phyloP scores from a whole-genome alignment of 2,888 invertebrate species.

The Agapostemon virescens region DNA sequence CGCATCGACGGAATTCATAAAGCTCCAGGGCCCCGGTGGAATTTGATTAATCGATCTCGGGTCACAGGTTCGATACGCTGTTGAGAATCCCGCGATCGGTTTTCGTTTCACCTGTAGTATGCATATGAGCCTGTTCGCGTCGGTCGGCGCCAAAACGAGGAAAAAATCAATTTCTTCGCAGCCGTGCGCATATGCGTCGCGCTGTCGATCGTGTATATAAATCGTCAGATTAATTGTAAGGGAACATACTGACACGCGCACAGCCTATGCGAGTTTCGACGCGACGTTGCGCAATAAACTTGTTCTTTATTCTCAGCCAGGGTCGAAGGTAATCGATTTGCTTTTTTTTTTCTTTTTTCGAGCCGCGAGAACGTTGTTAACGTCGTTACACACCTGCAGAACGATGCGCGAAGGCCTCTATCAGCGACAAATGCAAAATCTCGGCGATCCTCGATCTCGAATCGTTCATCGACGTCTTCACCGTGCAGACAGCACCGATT shows the following conservation, averaged over 20 bases:
- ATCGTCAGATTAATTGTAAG: conserved; percentile 59
- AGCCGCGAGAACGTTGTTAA: conserved; percentile 32
- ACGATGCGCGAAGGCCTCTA: conserved; percentile 27
- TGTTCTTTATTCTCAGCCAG: conserved; percentile 46
- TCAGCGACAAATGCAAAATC: conserved; percentile 33
- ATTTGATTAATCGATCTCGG: conserved; percentile 64
- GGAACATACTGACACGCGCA: conserved; percentile 39
- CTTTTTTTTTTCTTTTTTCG: conserved; percentile 33
- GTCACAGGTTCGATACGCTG: conserved; percentile 62
- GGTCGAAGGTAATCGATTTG: conserved; percentile 58
- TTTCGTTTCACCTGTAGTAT: conserved; percentile 51
- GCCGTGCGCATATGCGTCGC: conserved; percentile 38
- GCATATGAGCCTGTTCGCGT: conserved; percentile 48
- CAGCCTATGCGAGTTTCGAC: conserved; percentile 41
- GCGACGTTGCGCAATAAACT: conserved; percentile 52
- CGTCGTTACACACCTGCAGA: conserved; percentile 46
- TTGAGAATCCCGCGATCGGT: conserved; percentile 57
- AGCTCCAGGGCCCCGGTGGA: conserved; percentile 27
- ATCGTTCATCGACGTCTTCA: not conserved
- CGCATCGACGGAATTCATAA: conserved; percentile 57
- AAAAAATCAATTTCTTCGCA: conserved; percentile 58
- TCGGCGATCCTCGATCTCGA: not conserved
- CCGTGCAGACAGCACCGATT: not conserved
- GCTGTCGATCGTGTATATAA: conserved; percentile 58
- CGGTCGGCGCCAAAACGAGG: conserved; percentile 23